Base-by-base conservation (phyloP, 2,888 invertebrate genomes). In the Lagria hirta region DNA sequence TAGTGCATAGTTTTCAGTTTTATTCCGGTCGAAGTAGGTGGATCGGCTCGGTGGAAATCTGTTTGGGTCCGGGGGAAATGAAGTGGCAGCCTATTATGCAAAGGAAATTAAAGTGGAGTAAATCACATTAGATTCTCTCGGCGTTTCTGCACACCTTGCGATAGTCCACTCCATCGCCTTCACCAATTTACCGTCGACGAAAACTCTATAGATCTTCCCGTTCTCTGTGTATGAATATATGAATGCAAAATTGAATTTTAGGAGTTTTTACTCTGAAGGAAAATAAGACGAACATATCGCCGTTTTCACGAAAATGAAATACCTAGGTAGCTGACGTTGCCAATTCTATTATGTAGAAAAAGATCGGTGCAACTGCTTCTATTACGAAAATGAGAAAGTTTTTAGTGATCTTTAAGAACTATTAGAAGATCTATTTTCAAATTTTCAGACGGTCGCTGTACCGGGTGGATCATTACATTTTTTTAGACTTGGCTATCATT, bases 101-200 rank as follows among this genome's bases (percentile, higher is more conserved):
- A 40, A 55, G 55, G 55, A 55, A 55, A 55, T 55, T 55, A 55
- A 55, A 55, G 49, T 45, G 50, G 46, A 48, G 51, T 52, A 55
- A 55, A 54, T 52, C 50, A 52, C 48, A 46, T 52, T 52, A 50
- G 43, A 43, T 30, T 43, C 33, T 48, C 45, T 44, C 34, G 35
- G 35, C 29, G 35, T 33, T 28, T 41, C 34, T 42, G 42, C 33
- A 35, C 38, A 48, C 41, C 45, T 53, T 49, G 34, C 45, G 37
- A 46, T 49, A 50, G 48, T 44, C 43, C 43, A 49, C 38, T 43
- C 36, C 42, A 45, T 45, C 42, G 38, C 21, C 33, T 47, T 30
- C 20, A 18, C 22, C 15, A 18, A 44, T 29, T 29, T 29, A 24
- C 5, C 6, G 5, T 18, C 20, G 20, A 18, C 6, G 4, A 18